These are phyloP conservation scores for Lasioglossum leucozonium DNA, from an alignment of 2,888 invertebrate species.

Conservation along the genomic window DNA sequence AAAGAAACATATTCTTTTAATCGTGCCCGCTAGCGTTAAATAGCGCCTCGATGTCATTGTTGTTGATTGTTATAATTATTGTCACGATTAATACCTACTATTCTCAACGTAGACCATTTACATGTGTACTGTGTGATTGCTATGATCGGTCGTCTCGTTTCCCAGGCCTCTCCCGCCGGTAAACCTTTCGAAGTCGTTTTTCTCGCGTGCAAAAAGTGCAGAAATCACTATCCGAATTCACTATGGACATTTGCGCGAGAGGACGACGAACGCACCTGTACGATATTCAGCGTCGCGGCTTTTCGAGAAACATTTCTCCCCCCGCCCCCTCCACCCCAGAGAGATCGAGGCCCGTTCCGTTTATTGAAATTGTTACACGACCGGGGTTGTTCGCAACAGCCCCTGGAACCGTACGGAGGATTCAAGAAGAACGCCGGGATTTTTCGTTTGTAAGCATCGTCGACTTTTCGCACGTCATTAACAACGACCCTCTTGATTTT, in stretches of 20 bases:
- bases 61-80: slow-evolving; percentile 64
- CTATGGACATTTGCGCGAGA: slow-evolving; percentile 47
- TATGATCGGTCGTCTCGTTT: slow-evolving; percentile 41
- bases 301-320: neutral
- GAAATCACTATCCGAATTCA: neutral
- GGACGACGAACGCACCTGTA: neutral
- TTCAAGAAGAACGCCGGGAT: slow-evolving; percentile 52
- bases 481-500: neutral
- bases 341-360: neutral
- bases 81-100: slow-evolving; percentile 48
- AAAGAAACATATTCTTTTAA: slow-evolving; percentile 14
- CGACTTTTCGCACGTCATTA: neutral
- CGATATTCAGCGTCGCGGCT: slow-evolving; percentile 17
- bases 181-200: neutral
- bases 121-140: slow-evolving; percentile 53
- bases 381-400: neutral
- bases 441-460: neutral
- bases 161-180: neutral
- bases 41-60: slow-evolving; percentile 46
- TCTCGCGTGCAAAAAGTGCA: neutral
- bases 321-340: neutral
- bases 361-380: slow-evolving; percentile 2
- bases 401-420: neutral
- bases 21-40: slow-evolving; percentile 23
- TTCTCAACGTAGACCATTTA: slow-evolving; percentile 40